A percentile compares a stretch with the other conserved stretches of the same genome.
Evolutionary conservation across 2,797 vertebrate species (phyloP).

Genomic region (Erpetoichthys calabaricus): DNA sequence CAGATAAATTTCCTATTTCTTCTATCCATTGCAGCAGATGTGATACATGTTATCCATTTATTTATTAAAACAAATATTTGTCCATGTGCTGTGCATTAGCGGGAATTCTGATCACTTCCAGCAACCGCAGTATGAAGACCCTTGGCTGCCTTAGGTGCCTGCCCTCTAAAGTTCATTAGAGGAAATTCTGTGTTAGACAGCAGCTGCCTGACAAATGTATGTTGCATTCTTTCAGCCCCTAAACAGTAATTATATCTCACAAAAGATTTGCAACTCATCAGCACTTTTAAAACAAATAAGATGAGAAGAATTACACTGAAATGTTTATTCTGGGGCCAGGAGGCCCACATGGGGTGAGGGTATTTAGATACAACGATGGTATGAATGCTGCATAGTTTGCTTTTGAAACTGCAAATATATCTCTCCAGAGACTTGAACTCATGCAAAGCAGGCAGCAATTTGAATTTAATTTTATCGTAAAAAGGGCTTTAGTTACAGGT

Average conservation of each 20-base stretch:
- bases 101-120: conserved; percentile 14
- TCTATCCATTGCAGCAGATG: conserved; percentile 18
- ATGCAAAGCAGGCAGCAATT: too few relatives aligned
- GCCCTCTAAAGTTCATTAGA: background rate
- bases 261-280: conserved; percentile 36
- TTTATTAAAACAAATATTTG: conserved; percentile 23
- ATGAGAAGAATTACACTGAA: conserved; percentile 9
- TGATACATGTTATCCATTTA: conserved; percentile 25
- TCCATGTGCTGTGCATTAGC: conserved; percentile 26
- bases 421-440: too few relatives aligned
- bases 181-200: background rate
- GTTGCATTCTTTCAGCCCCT: conserved; percentile 23
- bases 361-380: too few relatives aligned
- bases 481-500: too few relatives aligned
- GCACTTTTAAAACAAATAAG: conserved; percentile 34
- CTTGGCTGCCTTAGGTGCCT: conserved; percentile 6
- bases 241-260: conserved; percentile 29
- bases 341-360: background rate
- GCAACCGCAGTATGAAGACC: conserved; percentile 15
- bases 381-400: too few relatives aligned
- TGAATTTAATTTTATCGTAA: too few relatives aligned
- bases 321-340: conserved; percentile 8
- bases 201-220: conserved; percentile 18
- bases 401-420: too few relatives aligned
- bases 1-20: too few relatives aligned